phyloP scores from a whole-genome alignment of 92 coral and sea anemone species.

The Ricordea florida region DNA sequence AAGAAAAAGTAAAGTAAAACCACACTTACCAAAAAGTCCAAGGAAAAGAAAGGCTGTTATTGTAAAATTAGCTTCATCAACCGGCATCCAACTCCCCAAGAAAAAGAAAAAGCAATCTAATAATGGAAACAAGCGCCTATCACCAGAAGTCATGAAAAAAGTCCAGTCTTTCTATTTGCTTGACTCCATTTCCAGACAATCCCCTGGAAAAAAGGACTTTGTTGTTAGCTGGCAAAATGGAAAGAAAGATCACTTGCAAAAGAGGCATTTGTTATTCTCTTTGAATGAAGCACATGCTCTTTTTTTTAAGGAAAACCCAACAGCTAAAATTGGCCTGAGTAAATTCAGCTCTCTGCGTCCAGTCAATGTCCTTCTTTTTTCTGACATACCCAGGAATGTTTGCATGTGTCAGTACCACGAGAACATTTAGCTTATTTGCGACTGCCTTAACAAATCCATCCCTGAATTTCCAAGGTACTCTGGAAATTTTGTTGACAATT shows the following conservation, averaged over 20 bases:
- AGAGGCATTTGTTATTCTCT: conserved; percentile 33
- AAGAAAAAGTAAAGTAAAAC: conserved; percentile 60
- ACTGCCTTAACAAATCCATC: conserved; percentile 29
- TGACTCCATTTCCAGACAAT: conserved; percentile 40
- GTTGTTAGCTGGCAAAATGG: conserved; percentile 38
- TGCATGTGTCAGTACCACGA: conserved; percentile 56
- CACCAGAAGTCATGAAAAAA: conserved; percentile 28
- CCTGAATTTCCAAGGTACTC: conserved; percentile 48
- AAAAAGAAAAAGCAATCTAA: neutral
- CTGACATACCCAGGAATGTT: conserved; percentile 40
- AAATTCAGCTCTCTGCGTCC: conserved; percentile 53
- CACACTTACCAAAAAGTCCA: conserved; percentile 69
- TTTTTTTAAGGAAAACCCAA: conserved; percentile 40
- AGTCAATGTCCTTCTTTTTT: conserved; percentile 31
- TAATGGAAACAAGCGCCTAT: conserved; percentile 20
- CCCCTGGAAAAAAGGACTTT: conserved; percentile 58
- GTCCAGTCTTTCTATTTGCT: conserved; percentile 37
- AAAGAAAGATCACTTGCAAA: conserved; percentile 51
- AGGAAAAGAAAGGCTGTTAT: conserved; percentile 57
- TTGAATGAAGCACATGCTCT: conserved; percentile 51
- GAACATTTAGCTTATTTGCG: conserved; percentile 46
- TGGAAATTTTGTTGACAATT: conserved; percentile 38
- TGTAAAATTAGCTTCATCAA: conserved; percentile 35
- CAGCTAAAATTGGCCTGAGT: conserved; percentile 36
- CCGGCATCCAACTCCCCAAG: conserved; percentile 16